Evolutionary conservation across 2,797 vertebrate species (phyloP), one percentile per base, ranked within the genome.

Genomic region (Crax fasciolata): DNA sequence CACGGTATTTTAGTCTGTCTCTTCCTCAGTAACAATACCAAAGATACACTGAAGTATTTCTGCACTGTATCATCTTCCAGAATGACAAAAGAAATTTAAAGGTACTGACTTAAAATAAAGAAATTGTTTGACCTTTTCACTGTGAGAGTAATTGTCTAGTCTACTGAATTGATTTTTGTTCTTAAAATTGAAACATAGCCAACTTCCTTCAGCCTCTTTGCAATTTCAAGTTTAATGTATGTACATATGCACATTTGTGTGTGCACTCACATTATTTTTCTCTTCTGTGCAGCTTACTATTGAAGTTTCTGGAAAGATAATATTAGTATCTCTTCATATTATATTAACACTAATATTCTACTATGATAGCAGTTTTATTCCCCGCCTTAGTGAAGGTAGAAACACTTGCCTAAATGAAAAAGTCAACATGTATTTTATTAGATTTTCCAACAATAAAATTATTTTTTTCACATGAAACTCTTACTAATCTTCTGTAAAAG

Each of bases 261-360:
- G 48, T 38, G 16, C 38, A 27, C 52, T 27, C 35, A 46, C 5
- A 55, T 25, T 46, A 32, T 74, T 94, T 57, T 89, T 71, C 68
- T 93, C 46, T 87, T 90, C 28, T 90, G 67, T 41, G 57, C 59
- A 74, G 23, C n/a, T 84, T 89, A 48, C n/a, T 90, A 57, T 54
- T 87, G 63, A 84, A 25, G 1, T 46, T 76, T 89, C 72, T 74
- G 72, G 57, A 92, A 89, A 83, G 44, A 59, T 73, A 84, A 27
- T 89, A 61, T 80, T 92, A 79, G 19, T 74, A 35, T 87, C 39
- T 65, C 48, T 72, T 57, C 57, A 17, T 58, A 78, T 46, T n/a
- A n/a, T n/a, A 55, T 55, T 30, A 89, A n/a, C 32, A 54, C 38
- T 71, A 79, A 54, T 46, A n/a, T 82, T 82, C 74, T 93, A 43